phyloP scores from a whole-genome alignment of 2,113 vertebrate species.

The Neodontobutis hainanensis region DNA sequence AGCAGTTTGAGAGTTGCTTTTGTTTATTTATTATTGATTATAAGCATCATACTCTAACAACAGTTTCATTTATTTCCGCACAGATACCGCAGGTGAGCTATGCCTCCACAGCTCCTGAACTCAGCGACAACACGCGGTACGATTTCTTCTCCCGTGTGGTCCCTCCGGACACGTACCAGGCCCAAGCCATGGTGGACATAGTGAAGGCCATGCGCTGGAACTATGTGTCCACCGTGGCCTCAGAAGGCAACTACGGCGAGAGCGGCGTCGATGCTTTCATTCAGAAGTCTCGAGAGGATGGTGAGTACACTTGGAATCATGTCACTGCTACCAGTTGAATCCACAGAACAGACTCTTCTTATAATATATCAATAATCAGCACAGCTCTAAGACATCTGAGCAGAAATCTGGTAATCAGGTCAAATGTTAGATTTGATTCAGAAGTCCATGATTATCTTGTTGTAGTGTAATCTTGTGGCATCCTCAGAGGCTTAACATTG shows the following conservation, averaged over 20 bases:
- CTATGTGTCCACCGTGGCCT: conserved; percentile 94
- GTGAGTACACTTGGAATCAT: conserved; percentile 77
- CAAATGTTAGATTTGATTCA: conserved; percentile 12
- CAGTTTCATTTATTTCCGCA: conserved; percentile 49
- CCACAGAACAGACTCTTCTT: conserved; percentile 16
- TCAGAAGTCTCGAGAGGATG: conserved; percentile 93
- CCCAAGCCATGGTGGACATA: conserved; percentile 98
- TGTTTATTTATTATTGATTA: no score
- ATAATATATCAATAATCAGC: no score
- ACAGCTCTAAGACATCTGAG: not conserved
- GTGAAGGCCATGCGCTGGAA: conserved; percentile 94
- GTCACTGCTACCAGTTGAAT: not conserved
- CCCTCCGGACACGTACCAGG: conserved; percentile 97
- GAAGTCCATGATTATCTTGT: not conserved
- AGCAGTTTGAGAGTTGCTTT: no score
- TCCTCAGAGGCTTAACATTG: not conserved
- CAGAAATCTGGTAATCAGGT: conserved; percentile 30
- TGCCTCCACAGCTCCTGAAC: conserved; percentile 95
- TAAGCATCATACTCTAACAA: not conserved
- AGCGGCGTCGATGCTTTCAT: conserved; percentile 96
- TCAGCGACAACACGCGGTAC: conserved; percentile 97
- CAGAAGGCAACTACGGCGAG: conserved; percentile 96
- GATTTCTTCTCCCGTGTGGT: conserved; percentile 98
- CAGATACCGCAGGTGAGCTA: conserved; percentile 99
- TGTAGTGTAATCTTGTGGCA: not conserved